Evolutionary conservation across 1,140 invertebrate genomes (phyloP), one percentile per base, ranked within the genome.

Genomic region (Eupristina koningsbergeri): DNA sequence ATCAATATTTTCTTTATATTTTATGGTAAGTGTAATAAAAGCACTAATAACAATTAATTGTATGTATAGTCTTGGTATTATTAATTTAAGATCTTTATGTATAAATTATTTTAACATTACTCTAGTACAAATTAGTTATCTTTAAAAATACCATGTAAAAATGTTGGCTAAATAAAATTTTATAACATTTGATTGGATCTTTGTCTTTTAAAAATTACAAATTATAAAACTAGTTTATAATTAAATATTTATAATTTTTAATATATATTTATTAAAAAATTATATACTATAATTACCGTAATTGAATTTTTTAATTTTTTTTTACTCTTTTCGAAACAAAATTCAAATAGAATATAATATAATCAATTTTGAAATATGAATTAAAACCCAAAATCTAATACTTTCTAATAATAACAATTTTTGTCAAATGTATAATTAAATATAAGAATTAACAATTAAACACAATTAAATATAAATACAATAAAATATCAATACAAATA

Each of bases 31-130:
- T 22, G 22, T n/a, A 80, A 31, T 80, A 8, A 0, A 71, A 45
- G 19, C 13, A 64, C 50, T 53, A 39, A 22, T 13, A 53, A 29
- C 34, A 64, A 53, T 78, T n/a, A 9, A n/a, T n/a, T n/a, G n/a
- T n/a, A n/a, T n/a, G n/a, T n/a, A n/a, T n/a, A n/a, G 53, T 11
- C 75, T 81, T 75, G 69, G 58, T 63, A 75, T 75, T 63, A 63
- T 61, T 61, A 41, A 6, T 53, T 3, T 29, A 47, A 69, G 41
- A 3, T 7, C 36, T 47, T 29, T 74, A 47, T 22, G 19, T 77
- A 77, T 63, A 77, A 61, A 63, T 76, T 76, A 76, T 76, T 76
- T n/a, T 34, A 76, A n/a, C 36, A 76, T 76, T 53, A 53, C 13
- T 36, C 34, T 53, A 76, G 31, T 53, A 34, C 58, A 50, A 75